Evolutionary conservation across 2,113 vertebrate species (phyloP).

Genomic region (Corynorhinus townsendii): DNA sequence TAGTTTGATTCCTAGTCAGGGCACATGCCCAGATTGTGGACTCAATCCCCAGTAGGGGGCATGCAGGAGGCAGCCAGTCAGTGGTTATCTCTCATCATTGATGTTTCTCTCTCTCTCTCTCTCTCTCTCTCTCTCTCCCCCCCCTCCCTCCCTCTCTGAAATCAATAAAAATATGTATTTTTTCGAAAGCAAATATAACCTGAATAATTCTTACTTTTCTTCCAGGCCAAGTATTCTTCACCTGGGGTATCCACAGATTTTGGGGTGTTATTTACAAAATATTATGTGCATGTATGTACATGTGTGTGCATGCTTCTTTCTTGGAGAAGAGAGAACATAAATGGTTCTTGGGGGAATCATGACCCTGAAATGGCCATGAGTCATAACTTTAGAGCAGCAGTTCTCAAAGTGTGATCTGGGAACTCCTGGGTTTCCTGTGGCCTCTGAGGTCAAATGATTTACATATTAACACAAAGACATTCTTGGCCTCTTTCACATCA

Average conservation of each 20-base stretch:
- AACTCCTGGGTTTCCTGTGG: not conserved
- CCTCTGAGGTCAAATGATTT: not conserved
- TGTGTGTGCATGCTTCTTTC: not conserved
- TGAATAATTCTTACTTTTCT: not conserved
- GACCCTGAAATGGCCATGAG: not conserved
- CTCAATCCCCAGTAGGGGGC: too few relatives aligned
- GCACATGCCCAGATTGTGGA: too few relatives aligned
- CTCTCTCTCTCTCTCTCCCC: too few relatives aligned
- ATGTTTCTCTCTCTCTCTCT: too few relatives aligned
- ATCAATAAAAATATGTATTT: too few relatives aligned
- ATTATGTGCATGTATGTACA: not conserved
- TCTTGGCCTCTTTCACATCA: not conserved
- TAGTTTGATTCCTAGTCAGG: too few relatives aligned
- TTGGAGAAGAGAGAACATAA: not conserved
- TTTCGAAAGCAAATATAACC: not conserved
- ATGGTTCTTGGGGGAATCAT: not conserved
- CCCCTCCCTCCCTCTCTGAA: too few relatives aligned
- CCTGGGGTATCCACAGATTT: not conserved
- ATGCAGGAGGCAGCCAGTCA: too few relatives aligned
- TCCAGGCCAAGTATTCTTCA: not conserved
- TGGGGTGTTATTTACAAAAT: not conserved
- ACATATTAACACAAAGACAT: not conserved
- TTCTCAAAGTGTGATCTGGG: not conserved
- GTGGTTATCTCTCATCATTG: too few relatives aligned
- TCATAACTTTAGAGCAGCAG: not conserved